phyloP scores from a whole-genome alignment of 2,888 invertebrate species.

The Oligia latruncula region DNA sequence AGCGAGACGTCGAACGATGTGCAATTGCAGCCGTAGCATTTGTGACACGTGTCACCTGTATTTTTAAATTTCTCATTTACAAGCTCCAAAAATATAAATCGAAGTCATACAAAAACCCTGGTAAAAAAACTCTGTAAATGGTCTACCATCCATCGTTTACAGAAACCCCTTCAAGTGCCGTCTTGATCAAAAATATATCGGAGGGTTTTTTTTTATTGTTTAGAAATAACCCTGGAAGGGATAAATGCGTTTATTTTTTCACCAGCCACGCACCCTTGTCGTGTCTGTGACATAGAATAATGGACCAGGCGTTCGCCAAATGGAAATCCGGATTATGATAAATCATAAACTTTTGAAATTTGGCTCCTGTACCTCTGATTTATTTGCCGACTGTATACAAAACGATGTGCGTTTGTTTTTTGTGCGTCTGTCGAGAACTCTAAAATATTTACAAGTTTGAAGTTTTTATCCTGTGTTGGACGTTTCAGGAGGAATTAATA shows the following conservation, averaged over 20 bases:
- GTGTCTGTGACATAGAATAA: conserved; percentile 88
- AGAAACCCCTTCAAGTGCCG: conserved; percentile 6
- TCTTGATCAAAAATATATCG: conserved; percentile 51
- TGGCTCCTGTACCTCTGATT: conserved; percentile 85
- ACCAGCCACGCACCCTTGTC: conserved; percentile 85
- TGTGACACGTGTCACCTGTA: background rate
- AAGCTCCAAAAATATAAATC: background rate
- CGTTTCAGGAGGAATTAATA: conserved; percentile 24
- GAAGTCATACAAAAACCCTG: background rate
- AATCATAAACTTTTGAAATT: conserved; percentile 89
- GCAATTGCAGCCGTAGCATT: background rate
- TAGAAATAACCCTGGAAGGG: conserved; percentile 56
- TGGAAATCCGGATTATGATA: conserved; percentile 89
- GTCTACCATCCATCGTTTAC: conserved; percentile 12
- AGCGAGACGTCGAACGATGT: background rate
- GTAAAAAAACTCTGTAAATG: background rate
- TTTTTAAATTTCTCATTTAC: background rate
- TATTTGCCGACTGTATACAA: conserved; percentile 84
- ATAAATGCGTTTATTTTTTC: conserved; percentile 77
- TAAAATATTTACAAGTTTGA: conserved; percentile 61
- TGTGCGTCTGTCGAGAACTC: conserved; percentile 66
- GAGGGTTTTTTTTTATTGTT: conserved; percentile 56
- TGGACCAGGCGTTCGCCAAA: conserved; percentile 87
- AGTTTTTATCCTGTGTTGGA: conserved; percentile 6
- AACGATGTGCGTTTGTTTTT: conserved; percentile 79